Evolutionary conservation across 1,140 invertebrate species (phyloP).

Genomic region (Tachypleus tridentatus): DNA sequence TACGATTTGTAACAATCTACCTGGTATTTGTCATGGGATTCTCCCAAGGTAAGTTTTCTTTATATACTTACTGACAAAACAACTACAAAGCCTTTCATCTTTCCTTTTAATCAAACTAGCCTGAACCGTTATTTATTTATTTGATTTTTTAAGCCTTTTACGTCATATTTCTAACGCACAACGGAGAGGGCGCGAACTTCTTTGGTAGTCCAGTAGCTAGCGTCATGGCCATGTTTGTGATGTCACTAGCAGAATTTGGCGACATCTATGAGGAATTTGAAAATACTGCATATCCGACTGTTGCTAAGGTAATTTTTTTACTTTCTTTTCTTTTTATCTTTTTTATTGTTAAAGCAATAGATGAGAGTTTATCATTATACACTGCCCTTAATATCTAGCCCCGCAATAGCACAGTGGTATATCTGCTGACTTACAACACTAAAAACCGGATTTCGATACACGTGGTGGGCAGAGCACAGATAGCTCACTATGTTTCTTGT

Average conservation of each 20-base stretch:
- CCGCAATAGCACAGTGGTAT: too few species aligned
- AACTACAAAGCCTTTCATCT: neutral
- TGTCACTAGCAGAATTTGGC: conserved; percentile 93
- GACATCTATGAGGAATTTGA: conserved; percentile 84
- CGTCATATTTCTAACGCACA: conserved; percentile 75
- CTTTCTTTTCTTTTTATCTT: too few species aligned
- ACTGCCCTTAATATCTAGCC: too few species aligned
- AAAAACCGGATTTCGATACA: too few species aligned
- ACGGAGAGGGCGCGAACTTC: conserved; percentile 27
- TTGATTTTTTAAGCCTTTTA: conserved; percentile 56
- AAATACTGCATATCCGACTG: conserved; percentile 69
- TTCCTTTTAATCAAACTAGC: neutral
- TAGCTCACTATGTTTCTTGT: too few species aligned
- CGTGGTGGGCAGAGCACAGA: too few species aligned
- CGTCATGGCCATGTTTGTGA: conserved; percentile 92
- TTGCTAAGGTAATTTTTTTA: conserved; percentile 57
- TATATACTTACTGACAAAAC: neutral
- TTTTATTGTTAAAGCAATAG: too few species aligned
- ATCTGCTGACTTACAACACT: too few species aligned
- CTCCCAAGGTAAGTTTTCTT: conserved; percentile 62
- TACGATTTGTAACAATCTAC: conserved; percentile 92
- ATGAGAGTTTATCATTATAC: too few species aligned
- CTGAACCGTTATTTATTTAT: neutral
- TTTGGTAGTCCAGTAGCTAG: conserved; percentile 63
- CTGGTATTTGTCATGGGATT: conserved; percentile 95